These are phyloP conservation scores for Xiphophorus birchmanni DNA, from an alignment of 2,797 vertebrate genomes.

Conservation along the genomic window DNA sequence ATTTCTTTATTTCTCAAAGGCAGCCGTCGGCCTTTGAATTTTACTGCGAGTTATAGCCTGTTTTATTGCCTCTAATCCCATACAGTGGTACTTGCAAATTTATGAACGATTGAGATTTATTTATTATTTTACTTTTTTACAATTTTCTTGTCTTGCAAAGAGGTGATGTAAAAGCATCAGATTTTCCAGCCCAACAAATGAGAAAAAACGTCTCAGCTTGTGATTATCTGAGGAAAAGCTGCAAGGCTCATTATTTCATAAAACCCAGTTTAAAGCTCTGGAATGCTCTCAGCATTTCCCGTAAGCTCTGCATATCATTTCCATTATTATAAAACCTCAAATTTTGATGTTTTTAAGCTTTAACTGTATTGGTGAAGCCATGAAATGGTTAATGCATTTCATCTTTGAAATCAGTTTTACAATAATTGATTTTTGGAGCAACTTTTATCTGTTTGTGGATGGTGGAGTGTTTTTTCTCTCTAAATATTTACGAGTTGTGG, in stretches of 20 bases:
- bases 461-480: not conserved
- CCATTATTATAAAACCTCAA: not conserved
- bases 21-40: slow-evolving; percentile 13
- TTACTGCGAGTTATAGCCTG: not conserved
- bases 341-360: not conserved
- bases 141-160: not conserved
- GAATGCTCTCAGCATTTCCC: not conserved
- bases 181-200: slow-evolving; percentile 1
- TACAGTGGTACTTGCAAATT: not conserved
- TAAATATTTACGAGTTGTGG: not conserved
- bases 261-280: not conserved
- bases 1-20: slow-evolving; percentile 37
- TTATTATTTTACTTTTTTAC: not conserved
- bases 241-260: slow-evolving; percentile 1
- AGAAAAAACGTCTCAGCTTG: not conserved
- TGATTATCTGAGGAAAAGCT: slow-evolving; percentile 1
- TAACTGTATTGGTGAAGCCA: not conserved
- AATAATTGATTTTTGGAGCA: not conserved
- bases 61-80: not conserved
- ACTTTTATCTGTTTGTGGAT: not conserved
- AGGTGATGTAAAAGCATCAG: not conserved
- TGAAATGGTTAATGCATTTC: not conserved
- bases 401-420: not conserved
- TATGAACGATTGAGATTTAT: not conserved
- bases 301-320: not conserved